Evolutionary conservation across 2,113 vertebrate species (phyloP), one percentile per base, ranked within the genome.

Genomic region (Pterophyllum scalare): DNA sequence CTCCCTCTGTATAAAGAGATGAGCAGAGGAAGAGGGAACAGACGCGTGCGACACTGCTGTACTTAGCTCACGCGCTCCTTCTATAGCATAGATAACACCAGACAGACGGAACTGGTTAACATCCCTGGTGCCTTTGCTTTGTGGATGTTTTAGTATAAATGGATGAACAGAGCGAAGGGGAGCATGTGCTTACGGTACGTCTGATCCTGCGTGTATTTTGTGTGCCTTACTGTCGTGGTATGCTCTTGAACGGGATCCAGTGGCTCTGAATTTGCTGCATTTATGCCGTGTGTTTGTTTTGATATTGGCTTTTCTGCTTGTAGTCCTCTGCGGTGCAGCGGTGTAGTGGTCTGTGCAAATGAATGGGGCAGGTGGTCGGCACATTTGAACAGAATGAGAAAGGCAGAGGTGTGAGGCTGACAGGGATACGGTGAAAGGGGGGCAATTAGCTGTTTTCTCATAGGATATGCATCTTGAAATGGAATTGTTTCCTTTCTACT

Each of bases 161-260:
- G 94, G 94, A 94, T 40, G 81, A 83, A 80, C 82, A 81, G 75
- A 85, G 70, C 10, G 85, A 94, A 86, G 94, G 72, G 89, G 92
- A 93, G 90, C 90, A 93, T 91, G 91, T 87, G 81, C 91, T 91
- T 35, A 89, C 85, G 94, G 94, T 95, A 95, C 24, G 91, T 94
- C 64, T 85, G 78, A 57, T 82, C 67, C 43, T 76, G 46, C 87
- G 70, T 89, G 65, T 84, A 49, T 84, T 20, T 15, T 75, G 33
- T 58, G 65, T 64, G 52, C 33, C 67, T 65, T 15, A 75, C 83
- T 84, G 70, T 59, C n/a, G 9, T 54, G 35, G 20, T 84, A 40
- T 78, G 35, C 79, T 76, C 61, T 70, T 84, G 22, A 83, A 72
- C 9, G 52, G 43, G 58, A 72, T 75, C 72, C 28, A 83, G 54